phyloP scores from a whole-genome alignment of 1,140 invertebrate genomes.

The Drosophila miranda region DNA sequence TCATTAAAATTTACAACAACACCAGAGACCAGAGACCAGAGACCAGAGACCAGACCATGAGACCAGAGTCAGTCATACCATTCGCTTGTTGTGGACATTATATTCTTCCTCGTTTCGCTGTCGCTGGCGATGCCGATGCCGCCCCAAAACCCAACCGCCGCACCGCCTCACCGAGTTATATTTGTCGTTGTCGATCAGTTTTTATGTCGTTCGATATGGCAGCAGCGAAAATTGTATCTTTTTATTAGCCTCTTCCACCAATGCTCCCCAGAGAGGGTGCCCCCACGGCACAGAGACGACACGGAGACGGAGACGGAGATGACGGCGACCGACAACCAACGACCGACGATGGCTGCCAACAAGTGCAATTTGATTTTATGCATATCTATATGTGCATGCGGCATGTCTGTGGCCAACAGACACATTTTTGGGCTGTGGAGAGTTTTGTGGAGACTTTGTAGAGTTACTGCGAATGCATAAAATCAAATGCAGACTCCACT shows the following conservation, averaged over 20 bases:
- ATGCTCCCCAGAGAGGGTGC: conserved; percentile 36
- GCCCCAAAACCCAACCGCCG: conserved; percentile 23
- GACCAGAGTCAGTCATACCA: conserved; percentile 43
- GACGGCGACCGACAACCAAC: conserved; percentile 17
- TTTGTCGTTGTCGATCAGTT: conserved; percentile 81
- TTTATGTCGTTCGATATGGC: conserved; percentile 79
- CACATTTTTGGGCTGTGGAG: conserved; percentile 14
- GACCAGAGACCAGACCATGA: conserved; percentile 14
- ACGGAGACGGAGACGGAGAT: neutral
- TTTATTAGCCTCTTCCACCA: conserved; percentile 69
- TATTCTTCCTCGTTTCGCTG: conserved; percentile 4
- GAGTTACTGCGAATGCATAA: conserved; percentile 19
- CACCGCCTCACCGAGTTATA: conserved; percentile 57
- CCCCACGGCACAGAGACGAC: neutral
- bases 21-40: conserved; percentile 25
- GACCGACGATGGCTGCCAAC: conserved; percentile 67
- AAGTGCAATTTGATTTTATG: conserved; percentile 74
- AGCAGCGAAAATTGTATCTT: conserved; percentile 63
- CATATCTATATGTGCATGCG: conserved; percentile 19
- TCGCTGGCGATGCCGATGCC: conserved; percentile 21
- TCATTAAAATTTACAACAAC: conserved; percentile 81
- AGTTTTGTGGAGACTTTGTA: conserved; percentile 41
- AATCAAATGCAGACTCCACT: conserved; percentile 1
- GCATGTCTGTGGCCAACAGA: neutral
- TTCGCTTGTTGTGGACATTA: conserved; percentile 55